A percentile compares a stretch with the other conserved stretches of the same genome.
phyloP scores from a whole-genome alignment of 1,140 invertebrate species.

The Trissolcus basalis region DNA sequence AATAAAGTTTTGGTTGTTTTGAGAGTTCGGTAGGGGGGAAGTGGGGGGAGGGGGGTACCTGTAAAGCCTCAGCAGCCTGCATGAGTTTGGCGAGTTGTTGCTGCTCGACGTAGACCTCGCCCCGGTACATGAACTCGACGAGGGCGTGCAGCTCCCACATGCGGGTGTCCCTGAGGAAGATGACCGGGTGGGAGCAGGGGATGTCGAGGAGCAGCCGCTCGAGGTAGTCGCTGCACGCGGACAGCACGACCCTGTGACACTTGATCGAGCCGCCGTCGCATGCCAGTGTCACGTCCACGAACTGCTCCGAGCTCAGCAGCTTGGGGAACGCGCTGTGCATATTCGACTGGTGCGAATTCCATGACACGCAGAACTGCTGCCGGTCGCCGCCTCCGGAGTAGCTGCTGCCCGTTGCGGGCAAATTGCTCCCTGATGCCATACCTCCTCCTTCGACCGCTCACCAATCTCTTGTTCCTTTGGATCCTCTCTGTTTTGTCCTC shows the following conservation, averaged over 20 bases:
- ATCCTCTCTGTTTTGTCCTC: too few relatives aligned
- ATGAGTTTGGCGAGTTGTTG: constrained; percentile 86
- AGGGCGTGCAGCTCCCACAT: constrained; percentile 87
- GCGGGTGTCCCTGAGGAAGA: constrained; percentile 87
- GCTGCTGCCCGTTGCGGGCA: constrained; percentile 66
- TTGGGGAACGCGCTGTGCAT: constrained; percentile 83
- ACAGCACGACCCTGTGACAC: constrained; percentile 90
- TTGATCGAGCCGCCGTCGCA: constrained; percentile 91
- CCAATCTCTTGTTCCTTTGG: neutral
- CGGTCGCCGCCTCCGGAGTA: constrained; percentile 71
- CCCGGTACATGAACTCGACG: constrained; percentile 92
- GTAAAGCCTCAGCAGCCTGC: constrained; percentile 87
- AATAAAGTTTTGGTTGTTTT: too few relatives aligned
- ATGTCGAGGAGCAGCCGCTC: constrained; percentile 88
- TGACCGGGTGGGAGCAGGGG: constrained; percentile 90
- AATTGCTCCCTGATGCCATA: constrained; percentile 71
- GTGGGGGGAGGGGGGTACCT: too few relatives aligned
- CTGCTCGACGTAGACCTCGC: constrained; percentile 89
- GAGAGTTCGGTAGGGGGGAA: too few relatives aligned
- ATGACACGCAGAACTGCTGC: constrained; percentile 79
- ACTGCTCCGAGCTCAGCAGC: constrained; percentile 88
- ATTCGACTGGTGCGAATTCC: constrained; percentile 82
- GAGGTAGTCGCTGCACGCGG: constrained; percentile 90
- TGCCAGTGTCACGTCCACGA: constrained; percentile 92
- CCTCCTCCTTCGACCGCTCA: constrained; percentile 9